Conservation (phyloP, 2,113 vertebrate species). For the Rostratula benghalensis region DNA sequence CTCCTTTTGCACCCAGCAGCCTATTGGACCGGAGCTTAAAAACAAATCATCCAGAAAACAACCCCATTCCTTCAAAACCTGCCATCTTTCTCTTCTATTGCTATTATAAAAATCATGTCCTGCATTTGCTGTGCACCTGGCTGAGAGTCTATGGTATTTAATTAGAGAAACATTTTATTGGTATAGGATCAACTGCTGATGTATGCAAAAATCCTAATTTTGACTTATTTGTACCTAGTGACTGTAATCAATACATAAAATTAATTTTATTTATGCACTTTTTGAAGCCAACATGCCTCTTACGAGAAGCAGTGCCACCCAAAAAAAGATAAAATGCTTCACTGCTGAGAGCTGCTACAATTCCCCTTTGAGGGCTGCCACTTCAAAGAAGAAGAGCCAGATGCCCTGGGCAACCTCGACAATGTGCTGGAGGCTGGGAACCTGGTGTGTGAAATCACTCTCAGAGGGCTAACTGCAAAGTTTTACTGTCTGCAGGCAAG, state of each 20-base stretch:
- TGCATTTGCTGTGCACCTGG: not conserved
- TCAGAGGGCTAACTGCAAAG: not conserved
- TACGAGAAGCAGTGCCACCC: not conserved
- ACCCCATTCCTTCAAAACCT: not conserved
- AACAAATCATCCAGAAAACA: not conserved
- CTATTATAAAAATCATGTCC: not conserved
- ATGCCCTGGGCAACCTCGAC: not conserved
- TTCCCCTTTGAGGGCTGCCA: not conserved
- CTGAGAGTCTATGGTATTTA: not conserved
- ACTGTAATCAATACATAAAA: not conserved
- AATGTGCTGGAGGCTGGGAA: not conserved
- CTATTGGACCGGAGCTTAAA: not conserved
- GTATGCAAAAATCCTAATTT: not conserved
- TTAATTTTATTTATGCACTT: not conserved
- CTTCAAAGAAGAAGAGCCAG: not conserved
- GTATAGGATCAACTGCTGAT: not conserved
- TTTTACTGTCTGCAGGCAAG: not conserved
- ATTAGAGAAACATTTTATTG: not conserved
- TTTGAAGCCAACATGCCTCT: not conserved
- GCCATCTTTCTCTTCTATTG: not conserved
- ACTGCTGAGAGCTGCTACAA: not conserved
- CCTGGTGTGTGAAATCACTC: not conserved
- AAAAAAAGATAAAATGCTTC: not conserved
- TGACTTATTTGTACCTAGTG: not conserved
- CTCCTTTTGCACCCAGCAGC: not conserved